phyloP scores from a whole-genome alignment of 2,888 invertebrate species.

The Notocelia uddmanniana region DNA sequence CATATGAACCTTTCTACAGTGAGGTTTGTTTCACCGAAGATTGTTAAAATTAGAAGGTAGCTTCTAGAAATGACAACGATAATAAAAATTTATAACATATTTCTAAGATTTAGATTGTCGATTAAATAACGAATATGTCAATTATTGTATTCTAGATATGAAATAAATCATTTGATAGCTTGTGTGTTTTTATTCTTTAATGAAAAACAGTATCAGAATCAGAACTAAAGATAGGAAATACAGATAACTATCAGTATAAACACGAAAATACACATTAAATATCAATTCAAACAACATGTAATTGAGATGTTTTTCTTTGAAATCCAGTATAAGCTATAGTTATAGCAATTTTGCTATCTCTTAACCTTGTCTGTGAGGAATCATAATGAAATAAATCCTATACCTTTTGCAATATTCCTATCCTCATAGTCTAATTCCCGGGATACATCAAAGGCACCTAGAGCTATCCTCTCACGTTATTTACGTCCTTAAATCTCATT shows the following conservation, averaged over 20 bases:
- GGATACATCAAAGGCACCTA: slow-evolving; percentile 30
- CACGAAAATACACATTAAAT: background rate
- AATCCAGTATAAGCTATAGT: background rate
- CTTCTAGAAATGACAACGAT: too few relatives aligned
- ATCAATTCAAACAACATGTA: background rate
- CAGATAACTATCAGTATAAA: background rate
- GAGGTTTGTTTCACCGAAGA: background rate
- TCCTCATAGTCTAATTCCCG: slow-evolving; percentile 4
- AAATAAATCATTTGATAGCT: slow-evolving; percentile 2
- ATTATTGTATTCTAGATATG: background rate
- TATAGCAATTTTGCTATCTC: background rate
- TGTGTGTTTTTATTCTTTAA: background rate
- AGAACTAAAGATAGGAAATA: background rate
- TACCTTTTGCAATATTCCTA: background rate
- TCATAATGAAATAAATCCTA: background rate
- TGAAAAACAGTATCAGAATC: background rate
- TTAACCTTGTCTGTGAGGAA: slow-evolving; percentile 4
- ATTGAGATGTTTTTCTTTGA: background rate
- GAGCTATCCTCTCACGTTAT: slow-evolving; percentile 28
- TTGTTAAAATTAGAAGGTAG: background rate
- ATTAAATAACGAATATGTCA: background rate
- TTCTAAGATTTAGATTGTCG: too few relatives aligned
- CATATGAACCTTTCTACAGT: background rate
- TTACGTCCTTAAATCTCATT: slow-evolving; percentile 40
- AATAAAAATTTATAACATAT: too few relatives aligned